Conservation (phyloP, 2,797 vertebrate genomes). For the Apodemus agrarius region DNA sequence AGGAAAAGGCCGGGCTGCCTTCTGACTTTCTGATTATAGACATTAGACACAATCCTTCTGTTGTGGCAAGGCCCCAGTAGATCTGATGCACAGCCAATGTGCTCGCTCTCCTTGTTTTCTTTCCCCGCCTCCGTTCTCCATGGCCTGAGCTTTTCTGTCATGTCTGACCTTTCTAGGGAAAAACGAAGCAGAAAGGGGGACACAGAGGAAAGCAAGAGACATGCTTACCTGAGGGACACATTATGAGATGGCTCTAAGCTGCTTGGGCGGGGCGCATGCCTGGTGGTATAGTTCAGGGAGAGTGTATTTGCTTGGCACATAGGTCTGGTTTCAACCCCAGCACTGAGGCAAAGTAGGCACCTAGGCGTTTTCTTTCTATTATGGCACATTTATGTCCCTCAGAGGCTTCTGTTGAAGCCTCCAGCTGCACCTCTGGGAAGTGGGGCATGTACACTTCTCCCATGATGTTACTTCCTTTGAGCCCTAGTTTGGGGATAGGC, state of each 20-base stretch:
- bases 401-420: background rate
- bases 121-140: background rate
- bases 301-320: background rate
- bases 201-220: background rate
- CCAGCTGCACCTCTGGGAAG: background rate
- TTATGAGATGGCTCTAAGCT: background rate
- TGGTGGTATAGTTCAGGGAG: background rate
- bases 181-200: background rate
- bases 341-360: background rate
- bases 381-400: background rate
- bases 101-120: background rate
- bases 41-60: background rate
- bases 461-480: background rate
- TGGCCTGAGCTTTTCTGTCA: background rate
- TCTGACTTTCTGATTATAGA: background rate
- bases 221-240: background rate
- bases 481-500: background rate
- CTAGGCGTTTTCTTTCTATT: background rate
- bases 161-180: background rate
- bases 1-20: background rate
- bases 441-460: background rate
- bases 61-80: background rate
- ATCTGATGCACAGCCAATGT: background rate
- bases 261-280: background rate
- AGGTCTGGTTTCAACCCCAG: background rate